These are phyloP conservation scores for Brachyistius frenatus DNA, from an alignment of 2,113 vertebrate genomes.

Conservation along the genomic window DNA sequence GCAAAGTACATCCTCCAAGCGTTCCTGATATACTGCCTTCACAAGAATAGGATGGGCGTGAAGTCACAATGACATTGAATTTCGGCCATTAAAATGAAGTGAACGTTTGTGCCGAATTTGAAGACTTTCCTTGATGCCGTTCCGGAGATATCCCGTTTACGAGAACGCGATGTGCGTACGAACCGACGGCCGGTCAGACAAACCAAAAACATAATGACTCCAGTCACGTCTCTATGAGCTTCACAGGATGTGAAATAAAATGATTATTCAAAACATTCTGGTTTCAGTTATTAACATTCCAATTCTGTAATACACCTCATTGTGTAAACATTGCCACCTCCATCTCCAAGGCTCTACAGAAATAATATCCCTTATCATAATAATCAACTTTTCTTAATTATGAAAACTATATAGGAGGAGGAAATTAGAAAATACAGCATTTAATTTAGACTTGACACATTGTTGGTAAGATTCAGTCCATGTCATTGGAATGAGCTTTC, in stretches of 20 bases:
- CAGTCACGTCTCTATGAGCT: too few relatives aligned
- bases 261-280: slow-evolving; percentile 3
- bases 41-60: too few relatives aligned
- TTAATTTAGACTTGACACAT: slow-evolving; percentile 33
- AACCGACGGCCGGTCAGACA: too few relatives aligned
- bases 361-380: slow-evolving; percentile 38
- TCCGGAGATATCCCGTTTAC: too few relatives aligned
- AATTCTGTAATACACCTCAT: slow-evolving; percentile 42
- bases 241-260: slow-evolving; percentile 2
- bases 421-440: slow-evolving; percentile 40
- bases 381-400: slow-evolving; percentile 43
- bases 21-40: too few relatives aligned
- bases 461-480: slow-evolving; percentile 5
- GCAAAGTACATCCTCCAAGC: too few relatives aligned
- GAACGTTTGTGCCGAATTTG: too few relatives aligned
- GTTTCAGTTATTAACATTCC: slow-evolving; percentile 44
- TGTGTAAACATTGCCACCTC: slow-evolving; percentile 36
- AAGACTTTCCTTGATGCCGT: too few relatives aligned
- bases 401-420: slow-evolving; percentile 33
- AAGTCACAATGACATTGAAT: too few relatives aligned
- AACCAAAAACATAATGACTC: too few relatives aligned
- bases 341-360: slow-evolving; percentile 4
- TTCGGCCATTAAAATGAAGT: too few relatives aligned
- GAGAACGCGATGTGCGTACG: too few relatives aligned
- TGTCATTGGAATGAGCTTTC: slow-evolving; percentile 25